Evolutionary conservation across 2,797 vertebrate genomes (phyloP), one percentile per base, ranked within the genome.

Genomic region (Rousettus madagascariensis): DNA sequence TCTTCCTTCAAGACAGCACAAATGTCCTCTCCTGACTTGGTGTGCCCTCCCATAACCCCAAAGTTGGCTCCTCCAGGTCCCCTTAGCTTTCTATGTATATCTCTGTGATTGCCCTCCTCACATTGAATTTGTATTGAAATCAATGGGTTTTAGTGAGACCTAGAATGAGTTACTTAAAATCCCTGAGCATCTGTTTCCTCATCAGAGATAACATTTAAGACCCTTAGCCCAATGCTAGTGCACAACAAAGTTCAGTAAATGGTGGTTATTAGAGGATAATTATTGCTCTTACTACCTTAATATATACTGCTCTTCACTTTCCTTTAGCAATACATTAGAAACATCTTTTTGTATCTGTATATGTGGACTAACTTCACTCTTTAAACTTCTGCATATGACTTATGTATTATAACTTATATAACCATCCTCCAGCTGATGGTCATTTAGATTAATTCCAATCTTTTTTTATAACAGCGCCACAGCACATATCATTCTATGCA

Each of bases 101-200:
- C 13, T 79, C 49, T 28, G 7, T 9, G 10, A 41, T 22, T 68
- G 49, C 13, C 16, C 30, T 38, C 20, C n/a, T 57, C 8, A 36
- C 6, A 8, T 8, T 59, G 43, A 87, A 43, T 15, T 15, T 83
- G 38, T 19, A 63, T 61, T 68, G 61, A 61, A 51, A 80, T 84
- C 57, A 20, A 5, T 33, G n/a, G 46, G 19, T 87, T 86, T 79
- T 20, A 24, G 20, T 59, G 51, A 74, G 53, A 71, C 6, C 36
- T 28, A 17, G 43, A 24, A 30, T n/a, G 33, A 77, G 20, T 91
- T 46, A 57, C 33, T 49, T 74, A 79, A 92, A 69, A 57, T 86
- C 90, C 86, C 43, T 57, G 71, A 92, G 30, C 17, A 74, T 33
- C 20, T 93, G 38, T 91, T 86, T 95, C 33, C 63, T 89, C 59